These are phyloP conservation scores for Lycophotia porphyrea DNA, from an alignment of 2,888 invertebrate species.

Conservation along the genomic window DNA sequence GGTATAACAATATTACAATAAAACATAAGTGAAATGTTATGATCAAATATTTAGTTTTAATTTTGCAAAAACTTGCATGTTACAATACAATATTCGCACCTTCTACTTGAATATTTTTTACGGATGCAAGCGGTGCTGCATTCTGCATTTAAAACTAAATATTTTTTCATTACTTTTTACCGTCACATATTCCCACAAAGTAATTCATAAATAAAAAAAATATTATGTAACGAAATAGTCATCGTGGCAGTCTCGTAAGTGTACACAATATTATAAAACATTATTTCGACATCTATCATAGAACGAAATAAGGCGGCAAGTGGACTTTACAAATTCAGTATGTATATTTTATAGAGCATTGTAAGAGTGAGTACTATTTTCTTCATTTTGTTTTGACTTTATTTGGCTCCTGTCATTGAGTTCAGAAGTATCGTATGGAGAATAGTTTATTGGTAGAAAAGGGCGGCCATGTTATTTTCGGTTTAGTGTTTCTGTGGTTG, in stretches of 20 bases:
- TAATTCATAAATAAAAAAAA: background rate
- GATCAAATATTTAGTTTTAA: background rate
- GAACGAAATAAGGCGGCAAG: background rate
- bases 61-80: background rate
- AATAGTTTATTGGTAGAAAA: background rate
- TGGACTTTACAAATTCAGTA: background rate
- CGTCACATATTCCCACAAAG: background rate
- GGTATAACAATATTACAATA: slow-evolving; percentile 53
- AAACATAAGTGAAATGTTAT: background rate
- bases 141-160: background rate
- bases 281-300: background rate
- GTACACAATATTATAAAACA: background rate
- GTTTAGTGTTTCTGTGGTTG: background rate
- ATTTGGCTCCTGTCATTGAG: background rate
- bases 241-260: background rate
- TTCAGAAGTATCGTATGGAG: too few relatives aligned
- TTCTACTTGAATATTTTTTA: background rate
- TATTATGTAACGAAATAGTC: background rate
- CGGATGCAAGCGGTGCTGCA: background rate
- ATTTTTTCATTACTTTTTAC: background rate
- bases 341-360: background rate
- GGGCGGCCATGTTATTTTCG: background rate
- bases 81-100: background rate
- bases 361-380: background rate
- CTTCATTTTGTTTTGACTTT: background rate